Conservation (phyloP, 1,140 invertebrate genomes). For the Atta colombica region DNA sequence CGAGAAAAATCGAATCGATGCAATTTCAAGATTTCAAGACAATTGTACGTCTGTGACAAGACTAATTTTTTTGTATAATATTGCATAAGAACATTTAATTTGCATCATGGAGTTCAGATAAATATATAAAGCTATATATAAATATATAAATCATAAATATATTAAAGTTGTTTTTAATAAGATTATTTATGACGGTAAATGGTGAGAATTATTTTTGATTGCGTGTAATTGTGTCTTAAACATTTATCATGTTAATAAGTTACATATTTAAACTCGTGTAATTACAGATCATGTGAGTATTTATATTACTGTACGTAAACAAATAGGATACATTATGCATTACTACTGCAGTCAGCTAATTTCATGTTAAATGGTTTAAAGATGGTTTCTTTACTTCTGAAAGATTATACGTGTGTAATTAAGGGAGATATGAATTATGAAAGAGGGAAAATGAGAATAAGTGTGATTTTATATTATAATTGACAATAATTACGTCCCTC, state of each 20-base stretch:
- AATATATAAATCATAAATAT: no score
- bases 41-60: neutral
- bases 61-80: neutral
- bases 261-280: neutral
- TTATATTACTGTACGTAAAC: neutral
- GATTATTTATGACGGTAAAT: neutral
- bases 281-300: neutral
- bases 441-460: neutral
- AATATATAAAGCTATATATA: neutral
- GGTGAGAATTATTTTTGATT: neutral
- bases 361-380: neutral
- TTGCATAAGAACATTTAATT: neutral
- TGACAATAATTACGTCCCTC: neutral
- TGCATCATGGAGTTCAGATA: neutral
- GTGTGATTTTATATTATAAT: conserved; percentile 17
- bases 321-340: neutral
- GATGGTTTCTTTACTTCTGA: neutral
- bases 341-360: neutral
- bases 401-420: neutral
- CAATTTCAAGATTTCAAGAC: conserved; percentile 16
- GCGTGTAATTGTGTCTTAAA: neutral
- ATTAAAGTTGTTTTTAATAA: neutral
- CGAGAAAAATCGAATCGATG: neutral
- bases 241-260: neutral
- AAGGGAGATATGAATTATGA: neutral